Percentiles rank a stretch among this genome's conserved stretches.
These are phyloP conservation scores for Dynastes grantii DNA, from an alignment of 2,888 invertebrate genomes.

Conservation along the genomic window DNA sequence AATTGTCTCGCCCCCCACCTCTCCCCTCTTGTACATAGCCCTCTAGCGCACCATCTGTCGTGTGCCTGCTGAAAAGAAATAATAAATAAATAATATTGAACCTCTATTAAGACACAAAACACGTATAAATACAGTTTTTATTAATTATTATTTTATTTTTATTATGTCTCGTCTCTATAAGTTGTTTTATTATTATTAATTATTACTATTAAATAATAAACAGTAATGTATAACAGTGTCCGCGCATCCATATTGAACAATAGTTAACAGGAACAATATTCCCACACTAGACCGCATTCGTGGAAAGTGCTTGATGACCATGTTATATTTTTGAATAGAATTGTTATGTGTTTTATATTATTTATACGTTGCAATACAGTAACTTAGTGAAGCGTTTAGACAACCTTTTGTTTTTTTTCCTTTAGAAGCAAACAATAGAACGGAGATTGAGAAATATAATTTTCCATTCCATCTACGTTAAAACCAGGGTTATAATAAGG, in stretches of 20 bases:
- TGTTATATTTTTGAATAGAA: conserved; percentile 50
- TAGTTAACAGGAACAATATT: conserved; percentile 66
- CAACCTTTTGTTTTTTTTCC: conserved; percentile 49
- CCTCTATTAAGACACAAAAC: conserved; percentile 61
- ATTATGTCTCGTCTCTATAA: conserved; percentile 27
- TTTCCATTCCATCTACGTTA: no score
- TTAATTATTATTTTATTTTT: conserved; percentile 57
- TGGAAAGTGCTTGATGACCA: conserved; percentile 63
- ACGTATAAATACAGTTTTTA: conserved; percentile 51
- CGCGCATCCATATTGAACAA: conserved; percentile 68
- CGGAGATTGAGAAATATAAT: background rate
- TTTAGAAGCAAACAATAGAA: conserved; percentile 36
- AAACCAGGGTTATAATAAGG: no score
- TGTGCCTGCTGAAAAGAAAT: conserved; percentile 65
- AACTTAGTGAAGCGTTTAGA: conserved; percentile 47
- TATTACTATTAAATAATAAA: conserved; percentile 52
- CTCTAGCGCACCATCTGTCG: conserved; percentile 67
- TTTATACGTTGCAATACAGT: conserved; percentile 53
- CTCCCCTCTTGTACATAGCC: conserved; percentile 66
- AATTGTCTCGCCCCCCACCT: conserved; percentile 43
- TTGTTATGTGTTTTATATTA: conserved; percentile 55
- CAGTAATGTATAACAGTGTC: conserved; percentile 59
- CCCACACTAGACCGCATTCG: conserved; percentile 71
- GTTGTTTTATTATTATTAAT: conserved; percentile 56
- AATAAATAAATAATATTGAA: conserved; percentile 59